phyloP scores from a whole-genome alignment of 2,888 invertebrate species.

The Fabriciana adippe region DNA sequence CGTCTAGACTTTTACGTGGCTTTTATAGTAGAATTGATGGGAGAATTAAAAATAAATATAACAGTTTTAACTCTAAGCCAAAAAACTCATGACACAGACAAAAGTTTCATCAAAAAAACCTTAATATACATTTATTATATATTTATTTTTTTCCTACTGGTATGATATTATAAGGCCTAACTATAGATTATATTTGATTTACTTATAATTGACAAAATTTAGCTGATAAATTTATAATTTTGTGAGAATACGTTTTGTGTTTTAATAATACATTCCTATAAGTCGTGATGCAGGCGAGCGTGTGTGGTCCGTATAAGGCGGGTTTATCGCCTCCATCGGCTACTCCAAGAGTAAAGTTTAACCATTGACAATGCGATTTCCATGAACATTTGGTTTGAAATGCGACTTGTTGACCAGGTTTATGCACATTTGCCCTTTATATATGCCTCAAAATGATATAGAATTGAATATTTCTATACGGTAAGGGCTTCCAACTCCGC shows the following conservation, averaged over 20 bases:
- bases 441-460: slow-evolving; percentile 12
- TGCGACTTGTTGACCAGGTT: slow-evolving; percentile 25
- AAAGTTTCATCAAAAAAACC: too few relatives aligned
- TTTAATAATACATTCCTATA: slow-evolving; percentile 25
- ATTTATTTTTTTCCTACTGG: too few relatives aligned
- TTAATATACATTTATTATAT: too few relatives aligned
- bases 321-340: slow-evolving; percentile 39
- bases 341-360: slow-evolving; percentile 41
- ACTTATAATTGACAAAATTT: not conserved
- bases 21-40: slow-evolving; percentile 5
- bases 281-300: slow-evolving; percentile 37
- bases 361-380: slow-evolving; percentile 41
- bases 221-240: not conserved
- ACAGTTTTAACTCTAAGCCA: not conserved
- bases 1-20: slow-evolving; percentile 17
- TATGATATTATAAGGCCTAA: too few relatives aligned
- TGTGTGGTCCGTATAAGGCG: slow-evolving; percentile 43
- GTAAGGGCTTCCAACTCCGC: not conserved
- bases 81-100: too few relatives aligned
- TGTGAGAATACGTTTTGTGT: not conserved
- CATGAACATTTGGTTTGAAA: slow-evolving; percentile 39
- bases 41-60: slow-evolving; percentile 13
- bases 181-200: too few relatives aligned
- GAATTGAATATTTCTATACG: not conserved
- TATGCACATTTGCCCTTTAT: slow-evolving; percentile 16